phyloP scores from a whole-genome alignment of 1,140 invertebrate species.

The Ceratosolen fusciceps region DNA sequence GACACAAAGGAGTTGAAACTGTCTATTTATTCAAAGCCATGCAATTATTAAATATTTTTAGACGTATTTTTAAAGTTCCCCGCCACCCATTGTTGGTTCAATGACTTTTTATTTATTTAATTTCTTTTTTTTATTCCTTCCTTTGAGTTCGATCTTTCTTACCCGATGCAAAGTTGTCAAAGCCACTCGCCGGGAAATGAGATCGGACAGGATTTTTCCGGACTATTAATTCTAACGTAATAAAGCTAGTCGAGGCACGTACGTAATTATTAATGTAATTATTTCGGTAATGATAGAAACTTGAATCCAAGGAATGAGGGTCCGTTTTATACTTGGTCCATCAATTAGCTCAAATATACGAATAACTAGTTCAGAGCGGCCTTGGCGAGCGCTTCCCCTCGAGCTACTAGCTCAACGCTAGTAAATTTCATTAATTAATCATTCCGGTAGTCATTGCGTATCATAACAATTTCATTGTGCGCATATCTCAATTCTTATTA shows the following conservation, averaged over 20 bases:
- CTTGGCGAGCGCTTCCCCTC: neutral
- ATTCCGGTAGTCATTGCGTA: neutral
- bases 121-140: no score
- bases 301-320: no score
- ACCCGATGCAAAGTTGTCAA: neutral
- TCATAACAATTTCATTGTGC: neutral
- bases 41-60: constrained; percentile 21
- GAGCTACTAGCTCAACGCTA: no score
- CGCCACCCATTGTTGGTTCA: neutral
- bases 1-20: neutral
- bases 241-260: no score
- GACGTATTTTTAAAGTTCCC: neutral
- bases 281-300: no score
- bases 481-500: neutral
- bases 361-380: neutral
- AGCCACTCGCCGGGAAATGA: neutral
- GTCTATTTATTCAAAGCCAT: neutral
- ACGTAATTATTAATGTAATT: neutral
- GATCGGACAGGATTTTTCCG: neutral
- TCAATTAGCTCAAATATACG: neutral
- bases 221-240: neutral
- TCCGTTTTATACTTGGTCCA: no score
- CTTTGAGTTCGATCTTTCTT: no score
- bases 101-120: neutral
- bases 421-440: neutral